A percentile compares a stretch with the other conserved stretches of the same genome.
Conservation (phyloP, 2,113 vertebrate species). For the Nyctereutes procyonoides region DNA sequence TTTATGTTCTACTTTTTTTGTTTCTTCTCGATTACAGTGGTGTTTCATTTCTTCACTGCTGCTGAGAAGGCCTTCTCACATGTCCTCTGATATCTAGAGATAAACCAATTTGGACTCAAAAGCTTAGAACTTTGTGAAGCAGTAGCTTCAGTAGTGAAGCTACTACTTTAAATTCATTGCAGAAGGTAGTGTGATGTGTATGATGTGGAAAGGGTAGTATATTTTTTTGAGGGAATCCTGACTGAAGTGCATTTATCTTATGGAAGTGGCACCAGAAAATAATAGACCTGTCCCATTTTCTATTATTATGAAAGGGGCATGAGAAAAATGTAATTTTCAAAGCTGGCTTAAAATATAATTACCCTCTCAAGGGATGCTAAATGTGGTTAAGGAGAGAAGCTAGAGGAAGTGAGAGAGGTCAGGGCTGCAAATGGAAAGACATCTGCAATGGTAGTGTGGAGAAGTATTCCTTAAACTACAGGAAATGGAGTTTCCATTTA, state of each 20-base stretch:
- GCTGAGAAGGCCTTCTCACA: neutral
- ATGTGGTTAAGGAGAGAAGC: neutral
- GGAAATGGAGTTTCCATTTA: neutral
- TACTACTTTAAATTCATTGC: neutral
- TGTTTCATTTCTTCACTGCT: constrained; percentile 17
- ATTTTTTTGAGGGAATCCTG: neutral
- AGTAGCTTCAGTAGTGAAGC: neutral
- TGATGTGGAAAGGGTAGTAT: neutral
- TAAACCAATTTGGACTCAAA: neutral
- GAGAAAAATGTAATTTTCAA: neutral
- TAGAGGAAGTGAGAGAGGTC: neutral
- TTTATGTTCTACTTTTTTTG: neutral
- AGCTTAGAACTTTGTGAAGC: neutral
- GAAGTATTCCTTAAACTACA: neutral
- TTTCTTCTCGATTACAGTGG: neutral
- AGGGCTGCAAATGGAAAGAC: neutral
- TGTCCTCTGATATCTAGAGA: neutral
- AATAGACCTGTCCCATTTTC: neutral
- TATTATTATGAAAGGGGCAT: constrained; percentile 6
- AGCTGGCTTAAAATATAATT: neutral
- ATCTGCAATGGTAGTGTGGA: neutral
- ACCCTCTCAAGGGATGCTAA: neutral
- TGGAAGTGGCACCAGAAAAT: neutral
- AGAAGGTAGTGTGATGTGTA: neutral
- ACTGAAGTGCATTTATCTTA: neutral